Evolutionary conservation across 2,797 vertebrate genomes (phyloP).

Genomic region (Sylvia borin): DNA sequence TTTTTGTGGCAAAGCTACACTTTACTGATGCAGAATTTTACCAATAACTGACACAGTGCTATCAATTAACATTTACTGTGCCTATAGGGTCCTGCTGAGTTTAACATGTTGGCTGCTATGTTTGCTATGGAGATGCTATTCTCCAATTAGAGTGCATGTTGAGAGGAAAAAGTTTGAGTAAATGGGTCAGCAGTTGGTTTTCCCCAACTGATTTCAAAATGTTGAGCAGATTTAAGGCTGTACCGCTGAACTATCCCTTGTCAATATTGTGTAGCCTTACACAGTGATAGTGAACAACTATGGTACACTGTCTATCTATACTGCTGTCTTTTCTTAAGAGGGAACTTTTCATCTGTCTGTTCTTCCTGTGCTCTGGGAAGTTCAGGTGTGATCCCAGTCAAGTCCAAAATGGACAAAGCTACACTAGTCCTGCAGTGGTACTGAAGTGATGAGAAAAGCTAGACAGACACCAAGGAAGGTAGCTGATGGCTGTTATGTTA

Average conservation of each 20-base stretch:
- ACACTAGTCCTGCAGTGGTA: neutral
- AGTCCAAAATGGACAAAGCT: neutral
- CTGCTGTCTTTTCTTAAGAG: neutral
- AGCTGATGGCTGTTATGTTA: rapidly evolving
- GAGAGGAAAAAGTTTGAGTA: neutral
- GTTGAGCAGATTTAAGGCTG: neutral
- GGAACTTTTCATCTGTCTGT: neutral
- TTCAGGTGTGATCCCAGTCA: neutral
- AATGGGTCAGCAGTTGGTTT: neutral
- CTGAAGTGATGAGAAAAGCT: neutral
- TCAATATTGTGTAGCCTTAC: neutral
- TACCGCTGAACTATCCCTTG: neutral
- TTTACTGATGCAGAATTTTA: neutral
- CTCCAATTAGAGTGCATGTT: neutral
- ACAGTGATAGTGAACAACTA: neutral
- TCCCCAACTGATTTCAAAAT: neutral
- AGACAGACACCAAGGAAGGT: neutral
- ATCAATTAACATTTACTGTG: neutral
- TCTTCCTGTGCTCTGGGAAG: neutral
- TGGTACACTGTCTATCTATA: neutral
- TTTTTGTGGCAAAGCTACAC: neutral
- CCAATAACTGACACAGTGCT: neutral
- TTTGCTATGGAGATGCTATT: neutral
- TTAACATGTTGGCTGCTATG: neutral
- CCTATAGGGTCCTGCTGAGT: neutral